Conservation (phyloP, 1,140 invertebrate species). For the Asobara japonica region DNA sequence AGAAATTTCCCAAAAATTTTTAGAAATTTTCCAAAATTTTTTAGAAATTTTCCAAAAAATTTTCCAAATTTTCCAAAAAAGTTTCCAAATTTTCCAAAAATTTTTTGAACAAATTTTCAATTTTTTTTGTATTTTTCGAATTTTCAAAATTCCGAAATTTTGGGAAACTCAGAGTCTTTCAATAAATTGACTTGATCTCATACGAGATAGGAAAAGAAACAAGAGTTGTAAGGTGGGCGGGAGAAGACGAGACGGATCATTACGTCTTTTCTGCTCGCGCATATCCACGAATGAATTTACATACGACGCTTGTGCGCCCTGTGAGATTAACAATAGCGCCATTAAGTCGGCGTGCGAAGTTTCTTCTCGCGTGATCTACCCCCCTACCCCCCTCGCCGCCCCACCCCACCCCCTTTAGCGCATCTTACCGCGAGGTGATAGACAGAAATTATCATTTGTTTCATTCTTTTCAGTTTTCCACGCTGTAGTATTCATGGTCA, state of each 20-base stretch:
- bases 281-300: slow-evolving; percentile 58
- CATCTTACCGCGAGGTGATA: not conserved
- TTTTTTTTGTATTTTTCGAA: too few species aligned
- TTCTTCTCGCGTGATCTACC: slow-evolving; percentile 33
- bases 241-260: slow-evolving; percentile 34
- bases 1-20: too few species aligned
- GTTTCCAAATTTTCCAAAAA: too few species aligned
- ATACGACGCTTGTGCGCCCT: slow-evolving; percentile 39
- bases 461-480: slow-evolving; percentile 25
- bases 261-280: slow-evolving; percentile 36
- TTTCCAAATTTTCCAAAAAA: too few species aligned
- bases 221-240: not conserved
- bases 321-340: slow-evolving; percentile 44
- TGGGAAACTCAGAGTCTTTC: too few species aligned
- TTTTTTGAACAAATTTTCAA: too few species aligned
- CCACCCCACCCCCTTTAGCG: not conserved
- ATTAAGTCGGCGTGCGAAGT: slow-evolving; percentile 44
- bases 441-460: slow-evolving; percentile 29
- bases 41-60: too few species aligned
- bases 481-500: slow-evolving; percentile 26
- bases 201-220: slow-evolving; percentile 1
- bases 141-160: too few species aligned
- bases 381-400: slow-evolving; percentile 20
- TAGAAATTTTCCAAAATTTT: too few species aligned
- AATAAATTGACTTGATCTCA: too few species aligned